Evolutionary conservation across 1,140 invertebrate species (phyloP), one percentile per base, ranked within the genome.

Genomic region (Thrips palmi): DNA sequence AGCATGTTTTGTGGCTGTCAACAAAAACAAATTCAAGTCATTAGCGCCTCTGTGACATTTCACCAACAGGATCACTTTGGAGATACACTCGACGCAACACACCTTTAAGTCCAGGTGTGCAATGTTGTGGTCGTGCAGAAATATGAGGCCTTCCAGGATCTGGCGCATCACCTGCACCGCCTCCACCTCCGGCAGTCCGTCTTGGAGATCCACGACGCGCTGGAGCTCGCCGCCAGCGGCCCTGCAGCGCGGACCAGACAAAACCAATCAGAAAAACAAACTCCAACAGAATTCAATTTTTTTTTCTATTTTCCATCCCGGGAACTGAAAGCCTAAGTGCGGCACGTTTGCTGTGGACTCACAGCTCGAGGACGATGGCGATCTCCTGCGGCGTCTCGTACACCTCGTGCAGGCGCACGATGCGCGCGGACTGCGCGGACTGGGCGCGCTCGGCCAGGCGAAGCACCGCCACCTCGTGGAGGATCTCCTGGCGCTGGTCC

Each of bases 71-170:
- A n/a, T n/a, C n/a, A n/a, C n/a, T n/a, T n/a, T n/a, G n/a, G n/a
- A n/a, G n/a, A 2, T 23, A 2, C 5, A 36, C 10, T 15, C 17
- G 19, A 11, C 18, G n/a, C 32, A 35, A 29, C 22, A 42, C 54
- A 77, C 74, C 70, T 94, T 94, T 36, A 94, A 70, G 60, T 94
- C 88, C 31, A 94, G 65, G 58, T 94, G 88, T 7, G 85, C 87
- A 33, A 94, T 79, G 53, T 87, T 83, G 41, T 74, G 68, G 41
- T 77, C 72, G 60, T 94, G 88, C 37, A 94, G 65, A 56, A 79
- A 87, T 11, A 70, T 64, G n/a, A 94, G 65, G 1, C 84, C 88
- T 49, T 88, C 80, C 10, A 93, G 63, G 43, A 89, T 87, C 60
- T 93, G 86, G 47, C 70, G 67, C 57, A 93, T 71, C 11, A 87